These are phyloP conservation scores for Ceratotherium simum DNA, from an alignment of 2,113 vertebrate genomes.

Conservation along the genomic window DNA sequence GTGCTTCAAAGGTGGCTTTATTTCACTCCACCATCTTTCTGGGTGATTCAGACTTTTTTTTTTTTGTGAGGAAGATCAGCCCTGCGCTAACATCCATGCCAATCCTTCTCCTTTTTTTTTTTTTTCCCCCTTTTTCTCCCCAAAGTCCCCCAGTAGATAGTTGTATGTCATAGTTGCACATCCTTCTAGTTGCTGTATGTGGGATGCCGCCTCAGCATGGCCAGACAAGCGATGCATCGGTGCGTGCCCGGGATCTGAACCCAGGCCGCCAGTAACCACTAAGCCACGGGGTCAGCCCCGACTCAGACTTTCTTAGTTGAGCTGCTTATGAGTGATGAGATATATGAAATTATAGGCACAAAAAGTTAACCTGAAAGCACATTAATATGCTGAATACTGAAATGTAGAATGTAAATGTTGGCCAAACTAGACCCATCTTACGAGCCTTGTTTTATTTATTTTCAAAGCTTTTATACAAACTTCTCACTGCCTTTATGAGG, in stretches of 20 bases:
- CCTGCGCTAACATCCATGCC: too few relatives aligned
- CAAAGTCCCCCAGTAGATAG: too few relatives aligned
- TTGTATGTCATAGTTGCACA: too few relatives aligned
- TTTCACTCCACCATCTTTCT: neutral
- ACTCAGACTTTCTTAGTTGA: neutral
- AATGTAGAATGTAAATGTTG: conserved; percentile 19
- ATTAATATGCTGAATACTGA: neutral
- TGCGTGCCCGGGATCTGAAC: too few relatives aligned
- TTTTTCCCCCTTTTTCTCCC: too few relatives aligned
- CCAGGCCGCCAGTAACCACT: too few relatives aligned
- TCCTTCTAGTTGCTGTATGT: too few relatives aligned
- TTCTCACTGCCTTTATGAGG: neutral
- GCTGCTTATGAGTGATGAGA: neutral
- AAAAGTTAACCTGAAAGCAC: neutral
- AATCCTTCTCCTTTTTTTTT: too few relatives aligned
- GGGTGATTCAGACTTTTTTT: neutral
- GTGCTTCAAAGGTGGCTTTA: neutral
- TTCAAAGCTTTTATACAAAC: conserved; percentile 27
- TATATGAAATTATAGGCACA: neutral
- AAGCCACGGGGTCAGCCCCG: too few relatives aligned
- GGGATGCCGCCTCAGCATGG: too few relatives aligned
- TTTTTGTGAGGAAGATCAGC: too few relatives aligned
- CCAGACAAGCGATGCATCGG: too few relatives aligned
- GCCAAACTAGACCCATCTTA: neutral
- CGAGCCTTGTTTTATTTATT: neutral